Conservation (phyloP, 2,113 vertebrate genomes). For the Neolamprologus ventralis region DNA sequence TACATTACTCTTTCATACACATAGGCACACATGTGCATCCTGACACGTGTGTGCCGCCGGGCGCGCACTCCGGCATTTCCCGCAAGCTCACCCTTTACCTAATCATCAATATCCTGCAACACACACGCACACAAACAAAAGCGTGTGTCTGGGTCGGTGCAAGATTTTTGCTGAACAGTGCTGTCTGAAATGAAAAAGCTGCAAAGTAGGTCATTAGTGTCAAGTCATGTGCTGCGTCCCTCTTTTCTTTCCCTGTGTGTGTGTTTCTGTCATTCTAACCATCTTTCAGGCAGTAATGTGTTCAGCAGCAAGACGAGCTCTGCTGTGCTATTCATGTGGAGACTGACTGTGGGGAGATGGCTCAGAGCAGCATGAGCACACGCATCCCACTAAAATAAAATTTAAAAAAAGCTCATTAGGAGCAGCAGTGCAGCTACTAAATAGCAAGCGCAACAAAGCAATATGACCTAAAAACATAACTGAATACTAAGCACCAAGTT, state of each 20-base stretch:
- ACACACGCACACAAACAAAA: not conserved
- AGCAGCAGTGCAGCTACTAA: conserved; percentile 8
- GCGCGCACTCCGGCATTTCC: not conserved
- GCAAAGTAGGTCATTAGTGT: not conserved
- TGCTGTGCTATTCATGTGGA: conserved; percentile 41
- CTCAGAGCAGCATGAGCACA: not conserved
- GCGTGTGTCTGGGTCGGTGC: not conserved
- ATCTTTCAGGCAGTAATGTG: conserved; percentile 40
- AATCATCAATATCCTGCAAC: not conserved
- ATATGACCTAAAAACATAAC: conserved; percentile 59
- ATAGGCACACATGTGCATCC: not conserved
- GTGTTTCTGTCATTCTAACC: not conserved
- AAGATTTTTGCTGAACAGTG: not conserved
- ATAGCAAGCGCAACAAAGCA: conserved; percentile 20
- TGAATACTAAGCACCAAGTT: conserved; percentile 16
- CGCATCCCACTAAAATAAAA: not conserved
- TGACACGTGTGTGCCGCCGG: not conserved
- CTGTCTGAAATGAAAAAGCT: not conserved
- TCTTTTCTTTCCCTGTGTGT: not conserved
- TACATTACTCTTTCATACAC: conserved; percentile 45
- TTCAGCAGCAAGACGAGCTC: conserved; percentile 2
- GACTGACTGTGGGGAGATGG: conserved; percentile 18
- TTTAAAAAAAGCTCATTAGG: conserved; percentile 28
- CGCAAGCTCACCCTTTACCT: not conserved
- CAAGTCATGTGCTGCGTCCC: not conserved